Conservation (phyloP, 2,113 vertebrate species). For the Henicopernis longicauda region DNA sequence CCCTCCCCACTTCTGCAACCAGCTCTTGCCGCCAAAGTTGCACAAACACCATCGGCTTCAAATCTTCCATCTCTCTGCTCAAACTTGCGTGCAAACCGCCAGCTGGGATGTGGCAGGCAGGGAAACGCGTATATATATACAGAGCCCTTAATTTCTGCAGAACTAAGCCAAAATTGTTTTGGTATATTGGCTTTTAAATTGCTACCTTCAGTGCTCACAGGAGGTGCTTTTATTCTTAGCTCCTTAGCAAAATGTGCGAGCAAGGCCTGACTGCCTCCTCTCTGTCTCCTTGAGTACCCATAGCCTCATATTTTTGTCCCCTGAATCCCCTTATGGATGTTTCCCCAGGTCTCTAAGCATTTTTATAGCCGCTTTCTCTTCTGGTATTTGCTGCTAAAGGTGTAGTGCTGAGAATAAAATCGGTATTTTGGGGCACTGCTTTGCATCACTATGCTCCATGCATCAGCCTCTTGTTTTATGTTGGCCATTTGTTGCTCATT, state of each 20-base stretch:
- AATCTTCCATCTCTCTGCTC: not conserved
- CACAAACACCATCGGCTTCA: not conserved
- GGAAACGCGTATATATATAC: not conserved
- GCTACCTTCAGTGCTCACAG: not conserved
- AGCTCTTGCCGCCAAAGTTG: not conserved
- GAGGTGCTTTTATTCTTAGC: not conserved
- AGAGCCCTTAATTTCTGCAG: not conserved
- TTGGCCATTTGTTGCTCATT: not conserved
- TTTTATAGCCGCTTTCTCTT: not conserved
- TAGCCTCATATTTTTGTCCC: not conserved
- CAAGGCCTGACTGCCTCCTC: not conserved
- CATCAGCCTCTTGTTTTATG: not conserved
- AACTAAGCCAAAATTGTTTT: not conserved
- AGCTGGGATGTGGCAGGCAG: not conserved
- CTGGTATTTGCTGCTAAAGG: not conserved
- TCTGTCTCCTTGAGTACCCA: not conserved
- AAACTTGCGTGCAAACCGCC: fast-evolving
- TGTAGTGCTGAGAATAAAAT: not conserved
- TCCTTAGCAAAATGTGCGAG: not conserved
- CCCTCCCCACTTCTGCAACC: not conserved
- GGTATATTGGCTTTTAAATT: not conserved
- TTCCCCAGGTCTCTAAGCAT: not conserved
- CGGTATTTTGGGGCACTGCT: not conserved
- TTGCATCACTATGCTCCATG: not conserved
- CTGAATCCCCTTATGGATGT: not conserved